Conservation (phyloP, 2,113 vertebrate species). For the Pimephales promelas region DNA sequence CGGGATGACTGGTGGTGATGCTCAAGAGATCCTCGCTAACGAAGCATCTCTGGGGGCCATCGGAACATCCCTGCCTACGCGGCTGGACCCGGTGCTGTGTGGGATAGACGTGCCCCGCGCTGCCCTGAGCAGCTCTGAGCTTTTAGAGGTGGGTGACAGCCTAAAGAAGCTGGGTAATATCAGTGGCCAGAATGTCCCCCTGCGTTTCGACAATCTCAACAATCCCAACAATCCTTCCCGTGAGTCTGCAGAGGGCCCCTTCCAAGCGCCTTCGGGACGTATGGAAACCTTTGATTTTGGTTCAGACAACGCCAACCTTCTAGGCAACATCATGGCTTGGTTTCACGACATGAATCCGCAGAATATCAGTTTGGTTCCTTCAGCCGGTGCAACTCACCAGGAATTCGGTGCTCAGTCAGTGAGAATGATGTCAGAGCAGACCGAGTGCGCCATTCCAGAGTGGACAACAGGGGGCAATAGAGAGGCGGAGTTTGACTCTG, state of each 20-base stretch:
- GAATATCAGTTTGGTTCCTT: slow-evolving; percentile 88
- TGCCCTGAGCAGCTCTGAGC: slow-evolving; percentile 91
- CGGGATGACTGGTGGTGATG: slow-evolving; percentile 66
- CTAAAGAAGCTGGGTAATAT: slow-evolving; percentile 84
- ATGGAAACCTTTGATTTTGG: slow-evolving; percentile 63
- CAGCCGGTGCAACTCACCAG: slow-evolving; percentile 23
- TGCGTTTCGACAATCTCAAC: slow-evolving; percentile 67
- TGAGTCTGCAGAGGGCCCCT: slow-evolving; percentile 72
- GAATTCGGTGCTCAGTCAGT: slow-evolving; percentile 41
- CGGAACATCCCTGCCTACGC: slow-evolving; percentile 93
- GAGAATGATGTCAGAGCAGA: slow-evolving; percentile 41
- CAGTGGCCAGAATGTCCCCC: slow-evolving; percentile 63
- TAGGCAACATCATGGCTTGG: slow-evolving; percentile 99
- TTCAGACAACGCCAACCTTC: slow-evolving; percentile 85
- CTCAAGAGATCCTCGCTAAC: slow-evolving; percentile 81
- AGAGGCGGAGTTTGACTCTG: slow-evolving; percentile 47
- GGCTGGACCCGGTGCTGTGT: slow-evolving; percentile 81
- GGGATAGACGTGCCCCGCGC: slow-evolving; percentile 81
- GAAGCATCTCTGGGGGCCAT: slow-evolving; percentile 91
- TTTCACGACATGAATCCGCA: slow-evolving; percentile 99
- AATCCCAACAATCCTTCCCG: slow-evolving; percentile 72
- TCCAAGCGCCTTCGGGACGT: slow-evolving; percentile 56
- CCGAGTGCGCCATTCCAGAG: slow-evolving; percentile 70
- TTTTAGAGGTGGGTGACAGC: slow-evolving; percentile 89
- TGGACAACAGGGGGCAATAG: slow-evolving; percentile 69